Conservation (phyloP, 2,113 vertebrate species). For the Pristiophorus japonicus region DNA sequence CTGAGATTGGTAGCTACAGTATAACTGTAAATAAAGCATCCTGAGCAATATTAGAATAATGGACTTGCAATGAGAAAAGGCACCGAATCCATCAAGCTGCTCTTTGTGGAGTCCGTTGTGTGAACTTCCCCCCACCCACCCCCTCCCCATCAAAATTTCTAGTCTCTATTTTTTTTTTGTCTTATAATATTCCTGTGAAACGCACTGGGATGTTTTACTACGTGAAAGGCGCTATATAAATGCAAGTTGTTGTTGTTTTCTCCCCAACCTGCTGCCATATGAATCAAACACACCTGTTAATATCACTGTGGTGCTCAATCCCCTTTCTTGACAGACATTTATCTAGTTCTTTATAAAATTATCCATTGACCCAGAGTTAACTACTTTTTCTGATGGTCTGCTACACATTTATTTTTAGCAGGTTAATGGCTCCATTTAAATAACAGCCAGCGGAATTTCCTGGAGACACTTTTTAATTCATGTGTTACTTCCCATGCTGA, state of each 20-base stretch:
- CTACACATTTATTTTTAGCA: background rate
- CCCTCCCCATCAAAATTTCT: background rate
- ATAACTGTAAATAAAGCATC: constrained; percentile 6
- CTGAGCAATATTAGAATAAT: background rate
- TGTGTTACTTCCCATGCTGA: background rate
- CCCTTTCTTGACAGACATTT: background rate
- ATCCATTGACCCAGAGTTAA: background rate
- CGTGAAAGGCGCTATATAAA: too few species aligned
- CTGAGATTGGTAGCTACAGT: background rate
- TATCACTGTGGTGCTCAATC: background rate
- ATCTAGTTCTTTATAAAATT: background rate
- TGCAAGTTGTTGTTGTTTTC: too few species aligned
- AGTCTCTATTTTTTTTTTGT: too few species aligned
- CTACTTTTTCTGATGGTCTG: background rate
- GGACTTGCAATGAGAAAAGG: background rate
- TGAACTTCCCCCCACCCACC: background rate
- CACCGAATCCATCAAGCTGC: background rate
- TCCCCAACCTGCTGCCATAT: too few species aligned
- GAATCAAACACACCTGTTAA: background rate
- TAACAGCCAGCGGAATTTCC: background rate
- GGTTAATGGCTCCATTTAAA: background rate
- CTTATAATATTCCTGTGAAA: too few species aligned
- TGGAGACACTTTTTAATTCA: background rate
- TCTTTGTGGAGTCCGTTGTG: background rate
- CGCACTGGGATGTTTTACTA: too few species aligned